Conservation (phyloP, 2,888 invertebrate species). For the Podotricha telesiphe region DNA sequence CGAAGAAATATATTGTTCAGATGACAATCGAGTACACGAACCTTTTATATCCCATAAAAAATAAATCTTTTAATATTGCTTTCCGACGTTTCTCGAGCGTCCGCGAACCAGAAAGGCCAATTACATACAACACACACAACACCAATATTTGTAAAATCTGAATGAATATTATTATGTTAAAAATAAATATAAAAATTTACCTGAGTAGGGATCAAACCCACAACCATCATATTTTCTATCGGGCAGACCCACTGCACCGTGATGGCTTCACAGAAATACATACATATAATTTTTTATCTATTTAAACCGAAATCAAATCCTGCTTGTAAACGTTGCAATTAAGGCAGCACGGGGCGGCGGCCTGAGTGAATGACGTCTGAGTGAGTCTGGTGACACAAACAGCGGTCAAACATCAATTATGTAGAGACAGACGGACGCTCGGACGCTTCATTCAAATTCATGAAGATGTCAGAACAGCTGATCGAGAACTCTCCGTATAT, state of each 20-base stretch:
- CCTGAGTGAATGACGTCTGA: background rate
- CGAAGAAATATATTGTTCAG: slow-evolving; percentile 30
- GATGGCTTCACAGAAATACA: background rate
- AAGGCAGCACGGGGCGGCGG: background rate
- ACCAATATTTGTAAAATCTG: background rate
- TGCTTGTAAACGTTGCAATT: background rate
- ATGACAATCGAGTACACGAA: slow-evolving; percentile 26
- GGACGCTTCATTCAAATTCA: slow-evolving; percentile 59
- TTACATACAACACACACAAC: slow-evolving; percentile 2
- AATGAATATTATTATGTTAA: background rate
- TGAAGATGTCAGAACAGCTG: slow-evolving; percentile 61
- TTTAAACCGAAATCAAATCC: background rate
- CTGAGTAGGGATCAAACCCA: background rate
- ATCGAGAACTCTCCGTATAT: slow-evolving; percentile 25
- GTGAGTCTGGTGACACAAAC: slow-evolving; percentile 20
- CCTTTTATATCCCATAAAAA: slow-evolving; percentile 25
- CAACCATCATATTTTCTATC: background rate
- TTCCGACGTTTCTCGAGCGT: background rate
- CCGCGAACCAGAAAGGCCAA: slow-evolving; percentile 12
- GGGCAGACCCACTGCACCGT: background rate
- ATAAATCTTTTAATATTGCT: slow-evolving; percentile 10
- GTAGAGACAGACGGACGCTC: slow-evolving; percentile 20
- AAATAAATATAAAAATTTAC: too few relatives aligned
- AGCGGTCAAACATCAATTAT: slow-evolving; percentile 27
- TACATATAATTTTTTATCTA: background rate